Evolutionary conservation across 2,888 invertebrate species (phyloP).

Genomic region (Eugnorisma glareosa): DNA sequence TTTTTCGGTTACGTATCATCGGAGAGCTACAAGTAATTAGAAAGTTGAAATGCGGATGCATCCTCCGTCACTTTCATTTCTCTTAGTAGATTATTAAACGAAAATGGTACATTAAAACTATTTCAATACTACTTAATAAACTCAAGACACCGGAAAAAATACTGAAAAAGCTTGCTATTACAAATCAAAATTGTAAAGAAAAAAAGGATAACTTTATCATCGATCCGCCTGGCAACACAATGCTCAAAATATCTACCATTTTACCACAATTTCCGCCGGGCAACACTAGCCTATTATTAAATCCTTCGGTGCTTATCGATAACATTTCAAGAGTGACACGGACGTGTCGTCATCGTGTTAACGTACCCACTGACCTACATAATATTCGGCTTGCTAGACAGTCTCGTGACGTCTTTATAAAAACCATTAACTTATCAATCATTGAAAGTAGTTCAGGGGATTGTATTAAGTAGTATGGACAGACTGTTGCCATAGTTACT

Average conservation of each 20-base stretch:
- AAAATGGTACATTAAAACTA: not conserved
- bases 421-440: constrained; percentile 16
- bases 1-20: constrained; percentile 19
- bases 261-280: not conserved
- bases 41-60: constrained; percentile 37
- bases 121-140: not conserved
- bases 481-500: no score
- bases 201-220: not conserved
- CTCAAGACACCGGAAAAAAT: not conserved
- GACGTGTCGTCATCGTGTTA: constrained; percentile 21
- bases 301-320: constrained; percentile 1
- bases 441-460: constrained; percentile 16
- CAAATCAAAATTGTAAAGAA: not conserved
- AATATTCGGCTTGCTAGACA: constrained; percentile 32
- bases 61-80: not conserved
- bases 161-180: not conserved
- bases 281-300: constrained; percentile 7
- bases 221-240: constrained; percentile 3
- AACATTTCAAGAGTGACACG: constrained; percentile 12
- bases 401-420: constrained; percentile 27
- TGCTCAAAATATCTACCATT: constrained; percentile 1
- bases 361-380: constrained; percentile 43
- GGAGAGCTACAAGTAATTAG: constrained; percentile 34
- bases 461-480: not conserved
- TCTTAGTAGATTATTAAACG: not conserved